A percentile compares a stretch with the other conserved stretches of the same genome.
Evolutionary conservation across 2,888 invertebrate species (phyloP).

Genomic region (Acleris laterana): DNA sequence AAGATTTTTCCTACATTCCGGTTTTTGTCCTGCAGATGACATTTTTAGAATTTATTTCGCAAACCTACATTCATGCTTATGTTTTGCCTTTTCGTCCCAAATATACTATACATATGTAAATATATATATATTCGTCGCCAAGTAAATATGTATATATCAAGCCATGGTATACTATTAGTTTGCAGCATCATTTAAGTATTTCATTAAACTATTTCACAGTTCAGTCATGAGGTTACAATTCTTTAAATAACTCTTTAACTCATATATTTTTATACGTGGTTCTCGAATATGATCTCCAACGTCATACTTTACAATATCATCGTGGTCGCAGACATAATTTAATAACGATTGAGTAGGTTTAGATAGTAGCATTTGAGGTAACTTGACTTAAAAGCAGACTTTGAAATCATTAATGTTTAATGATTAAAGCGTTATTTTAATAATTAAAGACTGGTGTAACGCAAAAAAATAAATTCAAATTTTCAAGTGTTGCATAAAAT

Average conservation of each 20-base stretch:
- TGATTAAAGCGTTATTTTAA: too few relatives aligned
- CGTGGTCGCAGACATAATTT: too few relatives aligned
- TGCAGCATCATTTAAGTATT: neutral
- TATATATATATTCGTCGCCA: too few relatives aligned
- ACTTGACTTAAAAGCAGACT: too few relatives aligned
- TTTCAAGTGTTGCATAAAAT: too few relatives aligned
- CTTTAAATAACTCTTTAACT: too few relatives aligned
- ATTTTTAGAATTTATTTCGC: conserved; percentile 20
- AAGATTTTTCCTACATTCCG: conserved; percentile 1
- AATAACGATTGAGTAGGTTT: too few relatives aligned
- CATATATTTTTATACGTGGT: neutral
- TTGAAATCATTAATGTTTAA: too few relatives aligned
- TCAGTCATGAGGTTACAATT: neutral
- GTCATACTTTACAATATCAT: neutral
- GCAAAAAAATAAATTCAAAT: too few relatives aligned
- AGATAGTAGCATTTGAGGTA: too few relatives aligned
- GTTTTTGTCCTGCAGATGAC: neutral
- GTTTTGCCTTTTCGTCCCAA: conserved; percentile 2
- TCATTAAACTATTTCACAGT: neutral
- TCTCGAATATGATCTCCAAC: neutral
- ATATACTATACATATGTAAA: too few relatives aligned
- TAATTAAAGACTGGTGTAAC: too few relatives aligned
- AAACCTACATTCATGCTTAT: conserved; percentile 14
- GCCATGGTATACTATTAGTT: neutral
- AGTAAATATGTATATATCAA: conserved; percentile 1